Evolutionary conservation across 2,888 invertebrate species (phyloP).

Genomic region (Dyspetes luteomarginatus): DNA sequence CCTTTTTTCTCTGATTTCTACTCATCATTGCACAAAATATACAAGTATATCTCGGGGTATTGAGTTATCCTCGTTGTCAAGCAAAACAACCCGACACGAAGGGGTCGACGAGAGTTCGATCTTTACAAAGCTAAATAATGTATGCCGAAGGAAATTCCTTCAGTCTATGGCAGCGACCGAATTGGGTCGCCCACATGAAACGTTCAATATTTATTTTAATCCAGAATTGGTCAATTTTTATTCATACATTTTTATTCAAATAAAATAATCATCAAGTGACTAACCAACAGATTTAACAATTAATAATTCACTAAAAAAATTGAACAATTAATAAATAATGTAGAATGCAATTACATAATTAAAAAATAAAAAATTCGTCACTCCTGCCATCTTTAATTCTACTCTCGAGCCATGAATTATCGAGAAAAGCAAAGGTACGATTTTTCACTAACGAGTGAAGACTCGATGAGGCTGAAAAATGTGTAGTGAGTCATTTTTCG

Average conservation of each 20-base stretch:
- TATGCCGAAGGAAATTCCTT: slow-evolving; percentile 64
- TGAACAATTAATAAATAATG: neutral
- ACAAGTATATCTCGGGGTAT: slow-evolving; percentile 68
- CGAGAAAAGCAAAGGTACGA: neutral
- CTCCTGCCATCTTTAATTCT: neutral
- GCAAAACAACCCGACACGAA: slow-evolving; percentile 75
- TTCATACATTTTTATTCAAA: neutral
- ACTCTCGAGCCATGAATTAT: neutral
- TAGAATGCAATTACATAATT: neutral
- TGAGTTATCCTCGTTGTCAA: slow-evolving; percentile 80
- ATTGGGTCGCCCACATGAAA: slow-evolving; percentile 61
- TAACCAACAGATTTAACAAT: no score
- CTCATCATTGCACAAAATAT: slow-evolving; percentile 50
- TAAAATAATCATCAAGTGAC: slow-evolving; percentile 1
- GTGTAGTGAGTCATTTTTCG: neutral
- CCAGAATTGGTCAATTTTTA: neutral
- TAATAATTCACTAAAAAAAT: neutral
- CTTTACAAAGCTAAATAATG: slow-evolving; percentile 51
- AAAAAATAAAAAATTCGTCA: neutral
- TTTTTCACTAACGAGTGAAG: neutral
- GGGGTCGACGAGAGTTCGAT: slow-evolving; percentile 47
- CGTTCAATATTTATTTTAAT: slow-evolving; percentile 33
- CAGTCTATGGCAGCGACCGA: slow-evolving; percentile 64
- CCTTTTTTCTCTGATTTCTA: slow-evolving; percentile 5
- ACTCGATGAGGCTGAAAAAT: neutral